Evolutionary conservation across 2,113 vertebrate species (phyloP).

Genomic region (Phrynosoma platyrhinos): DNA sequence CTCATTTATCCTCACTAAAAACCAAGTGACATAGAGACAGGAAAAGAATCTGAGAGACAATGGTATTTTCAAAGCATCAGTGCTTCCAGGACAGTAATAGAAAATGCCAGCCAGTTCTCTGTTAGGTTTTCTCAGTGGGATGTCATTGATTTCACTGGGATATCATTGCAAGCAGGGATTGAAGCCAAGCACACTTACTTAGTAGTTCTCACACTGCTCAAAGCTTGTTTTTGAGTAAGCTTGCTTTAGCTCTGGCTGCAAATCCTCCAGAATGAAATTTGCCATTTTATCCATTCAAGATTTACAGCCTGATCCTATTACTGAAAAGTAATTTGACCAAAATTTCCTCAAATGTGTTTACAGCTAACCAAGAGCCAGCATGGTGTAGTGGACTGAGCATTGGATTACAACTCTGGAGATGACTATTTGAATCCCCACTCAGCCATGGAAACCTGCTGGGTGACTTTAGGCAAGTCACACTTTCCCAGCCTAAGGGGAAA

Average conservation of each 20-base stretch:
- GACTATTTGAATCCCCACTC: too few relatives aligned
- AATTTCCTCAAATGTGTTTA: neutral
- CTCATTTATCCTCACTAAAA: conserved; percentile 3
- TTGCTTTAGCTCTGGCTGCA: neutral
- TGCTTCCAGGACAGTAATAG: neutral
- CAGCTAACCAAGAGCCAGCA: neutral
- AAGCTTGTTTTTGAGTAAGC: neutral
- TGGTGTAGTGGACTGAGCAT: too few relatives aligned
- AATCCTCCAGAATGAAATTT: neutral
- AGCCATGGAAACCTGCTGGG: too few relatives aligned
- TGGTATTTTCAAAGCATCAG: neutral
- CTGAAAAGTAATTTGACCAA: neutral
- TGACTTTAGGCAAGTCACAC: too few relatives aligned
- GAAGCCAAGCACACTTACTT: neutral
- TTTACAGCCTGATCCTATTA: neutral
- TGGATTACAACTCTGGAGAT: too few relatives aligned
- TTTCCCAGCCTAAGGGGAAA: too few relatives aligned
- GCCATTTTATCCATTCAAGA: neutral
- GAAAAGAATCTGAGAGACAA: neutral
- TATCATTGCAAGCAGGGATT: neutral
- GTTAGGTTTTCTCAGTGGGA: neutral
- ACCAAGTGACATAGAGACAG: neutral
- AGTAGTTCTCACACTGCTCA: neutral
- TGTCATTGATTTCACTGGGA: neutral
- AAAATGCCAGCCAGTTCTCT: neutral